phyloP scores from a whole-genome alignment of 2,888 invertebrate genomes.

The Nyleta sp. region DNA sequence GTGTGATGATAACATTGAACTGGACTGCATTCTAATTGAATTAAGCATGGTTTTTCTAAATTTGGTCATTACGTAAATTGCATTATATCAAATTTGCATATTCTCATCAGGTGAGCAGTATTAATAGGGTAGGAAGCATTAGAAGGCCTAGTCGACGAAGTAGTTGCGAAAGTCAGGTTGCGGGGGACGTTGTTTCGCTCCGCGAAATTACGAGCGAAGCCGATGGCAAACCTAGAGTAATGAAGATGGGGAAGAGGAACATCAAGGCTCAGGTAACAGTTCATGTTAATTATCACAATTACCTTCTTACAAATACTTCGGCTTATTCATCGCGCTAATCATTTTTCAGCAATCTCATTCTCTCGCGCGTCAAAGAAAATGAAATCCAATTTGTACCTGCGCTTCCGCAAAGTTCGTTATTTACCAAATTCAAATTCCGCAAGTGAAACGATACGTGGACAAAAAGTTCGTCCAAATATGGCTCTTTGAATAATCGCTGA shows the following conservation, averaged over 20 bases:
- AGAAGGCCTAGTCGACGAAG: constrained; percentile 82
- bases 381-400: no score
- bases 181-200: constrained; percentile 79
- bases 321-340: neutral
- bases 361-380: no score
- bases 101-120: constrained; percentile 74
- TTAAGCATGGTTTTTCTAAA: neutral
- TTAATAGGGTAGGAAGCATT: constrained; percentile 76
- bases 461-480: no score
- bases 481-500: no score
- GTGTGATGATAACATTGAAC: no score
- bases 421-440: no score
- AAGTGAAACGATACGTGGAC: no score
- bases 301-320: no score
- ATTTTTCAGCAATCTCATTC: neutral
- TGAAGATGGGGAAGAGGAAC: constrained; percentile 93
- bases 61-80: constrained; percentile 6
- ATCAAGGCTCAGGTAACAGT: constrained; percentile 89
- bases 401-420: no score
- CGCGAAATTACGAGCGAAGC: constrained; percentile 80
- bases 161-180: constrained; percentile 83
- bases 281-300: constrained; percentile 1
- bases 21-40: neutral
- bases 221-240: constrained; percentile 83
- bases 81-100: constrained; percentile 36